Conservation (phyloP, 2,797 vertebrate genomes). For the Tamandua tetradactyla region DNA sequence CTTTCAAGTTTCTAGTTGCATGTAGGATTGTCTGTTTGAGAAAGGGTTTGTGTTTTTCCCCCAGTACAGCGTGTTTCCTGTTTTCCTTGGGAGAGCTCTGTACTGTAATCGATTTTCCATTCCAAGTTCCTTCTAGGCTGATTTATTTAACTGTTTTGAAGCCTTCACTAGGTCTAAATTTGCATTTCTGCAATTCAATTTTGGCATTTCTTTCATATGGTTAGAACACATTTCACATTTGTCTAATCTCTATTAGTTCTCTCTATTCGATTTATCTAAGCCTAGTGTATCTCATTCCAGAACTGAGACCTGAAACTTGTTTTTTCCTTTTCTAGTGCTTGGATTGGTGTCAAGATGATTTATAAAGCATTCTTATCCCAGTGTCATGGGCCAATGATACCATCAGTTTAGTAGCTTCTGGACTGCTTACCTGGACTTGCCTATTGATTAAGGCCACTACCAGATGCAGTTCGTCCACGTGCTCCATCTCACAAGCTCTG, state of each 20-base stretch:
- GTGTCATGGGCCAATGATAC: neutral
- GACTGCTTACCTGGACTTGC: constrained; percentile 14
- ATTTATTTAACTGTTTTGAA: constrained; percentile 65
- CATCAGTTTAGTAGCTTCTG: constrained; percentile 47
- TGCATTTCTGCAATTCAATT: constrained; percentile 38
- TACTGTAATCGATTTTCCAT: constrained; percentile 80
- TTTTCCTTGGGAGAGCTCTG: constrained; percentile 76
- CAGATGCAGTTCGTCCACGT: neutral
- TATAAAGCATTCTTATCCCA: constrained; percentile 33
- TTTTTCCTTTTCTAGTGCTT: constrained; percentile 57
- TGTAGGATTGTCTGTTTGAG: constrained; percentile 74
- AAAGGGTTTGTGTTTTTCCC: constrained; percentile 67
- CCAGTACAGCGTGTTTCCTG: constrained; percentile 75
- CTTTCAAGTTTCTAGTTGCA: constrained; percentile 71
- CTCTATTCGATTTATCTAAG: neutral
- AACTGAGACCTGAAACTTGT: neutral
- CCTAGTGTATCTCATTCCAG: constrained; percentile 18
- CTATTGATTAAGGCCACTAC: constrained; percentile 19
- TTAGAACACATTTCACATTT: neutral
- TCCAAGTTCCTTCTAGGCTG: constrained; percentile 71
- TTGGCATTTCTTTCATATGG: neutral
- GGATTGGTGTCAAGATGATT: constrained; percentile 39
- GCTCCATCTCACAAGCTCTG: neutral
- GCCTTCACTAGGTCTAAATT: constrained; percentile 49
- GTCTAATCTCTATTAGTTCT: neutral